Evolutionary conservation across 2,797 vertebrate genomes (phyloP), one percentile per base, ranked within the genome.

Genomic region (Sebastes jordani): DNA sequence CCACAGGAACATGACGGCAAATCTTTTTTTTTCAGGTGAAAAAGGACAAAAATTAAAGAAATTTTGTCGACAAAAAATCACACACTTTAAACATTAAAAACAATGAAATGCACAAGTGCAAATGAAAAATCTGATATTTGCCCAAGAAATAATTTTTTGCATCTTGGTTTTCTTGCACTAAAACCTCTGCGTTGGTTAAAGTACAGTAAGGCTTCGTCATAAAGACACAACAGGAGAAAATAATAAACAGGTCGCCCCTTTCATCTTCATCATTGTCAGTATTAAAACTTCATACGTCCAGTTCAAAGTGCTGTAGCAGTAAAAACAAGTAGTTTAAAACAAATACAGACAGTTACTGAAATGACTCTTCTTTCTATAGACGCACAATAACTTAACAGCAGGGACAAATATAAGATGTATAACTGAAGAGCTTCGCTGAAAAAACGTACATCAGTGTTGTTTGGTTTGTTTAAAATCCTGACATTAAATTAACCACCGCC

Each of bases 141-240:
- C 27, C 61, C 11, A 32, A 32, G 11, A 70, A 14, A 11, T 7
- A 1, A 27, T 10, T n/a, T 66, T 66, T 61, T 76, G 32, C 72
- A 7, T 34, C 60, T 62, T 62, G 3, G 52, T 36, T 23, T 63
- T 59, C 61, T 34, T 68, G 36, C 79, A 76, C 71, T 67, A 30
- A 76, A 84, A 76, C 65, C 62, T 83, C 71, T 32, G 27, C 25
- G 66, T 25, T 2, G 25, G 55, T 71, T 16, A 55, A 59, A 63
- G 14, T 18, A 46, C 16, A 0, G 46, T 87, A 84, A 82, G 85
- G 79, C 82, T 27, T 63, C n/a, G 9, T 46, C 10, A 36, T 23
- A 7, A 77, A 69, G 56, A 82, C 79, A 82, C 67, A 23, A 59
- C 20, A 75, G 49, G 10, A 58, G 7, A 59, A 67, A 23, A 69